Conservation (phyloP, 2,113 vertebrate genomes). For the Indri indri region DNA sequence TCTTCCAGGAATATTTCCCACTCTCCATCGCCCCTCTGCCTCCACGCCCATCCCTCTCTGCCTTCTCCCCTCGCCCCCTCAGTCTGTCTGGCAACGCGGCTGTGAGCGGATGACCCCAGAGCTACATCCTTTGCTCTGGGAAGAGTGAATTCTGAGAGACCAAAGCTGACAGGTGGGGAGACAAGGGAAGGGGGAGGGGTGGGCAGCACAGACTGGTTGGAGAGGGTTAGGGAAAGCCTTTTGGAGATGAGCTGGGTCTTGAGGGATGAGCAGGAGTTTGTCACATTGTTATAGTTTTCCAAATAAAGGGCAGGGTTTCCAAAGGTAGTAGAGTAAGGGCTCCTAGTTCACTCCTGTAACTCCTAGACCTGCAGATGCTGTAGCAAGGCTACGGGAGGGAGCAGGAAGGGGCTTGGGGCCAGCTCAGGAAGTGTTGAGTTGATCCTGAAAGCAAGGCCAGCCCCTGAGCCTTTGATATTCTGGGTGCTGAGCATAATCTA, state of each 20-base stretch:
- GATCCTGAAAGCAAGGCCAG: not conserved
- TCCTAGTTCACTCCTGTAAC: accelerated
- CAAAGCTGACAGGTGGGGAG: not conserved
- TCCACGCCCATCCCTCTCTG: not conserved
- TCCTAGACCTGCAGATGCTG: not conserved
- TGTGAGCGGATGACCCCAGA: too few relatives aligned
- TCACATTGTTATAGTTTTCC: not conserved
- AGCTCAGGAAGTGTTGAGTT: not conserved
- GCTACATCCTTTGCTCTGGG: not conserved
- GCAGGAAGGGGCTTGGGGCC: too few relatives aligned
- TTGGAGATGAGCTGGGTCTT: not conserved
- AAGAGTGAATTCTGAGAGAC: not conserved
- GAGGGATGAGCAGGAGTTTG: not conserved
- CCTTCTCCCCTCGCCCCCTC: not conserved
- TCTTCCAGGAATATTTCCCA: not conserved
- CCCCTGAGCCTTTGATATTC: not conserved
- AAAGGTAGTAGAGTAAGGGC: not conserved
- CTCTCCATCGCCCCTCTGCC: not conserved
- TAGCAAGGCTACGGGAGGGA: not conserved
- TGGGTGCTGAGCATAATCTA: not conserved
- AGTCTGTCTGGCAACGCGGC: not conserved
- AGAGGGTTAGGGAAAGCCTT: not conserved
- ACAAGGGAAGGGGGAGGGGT: not conserved
- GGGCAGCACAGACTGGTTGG: not conserved
- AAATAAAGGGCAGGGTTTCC: not conserved